Evolutionary conservation across 2,888 invertebrate genomes (phyloP).

Genomic region (Zaprionus bogoriensis): DNA sequence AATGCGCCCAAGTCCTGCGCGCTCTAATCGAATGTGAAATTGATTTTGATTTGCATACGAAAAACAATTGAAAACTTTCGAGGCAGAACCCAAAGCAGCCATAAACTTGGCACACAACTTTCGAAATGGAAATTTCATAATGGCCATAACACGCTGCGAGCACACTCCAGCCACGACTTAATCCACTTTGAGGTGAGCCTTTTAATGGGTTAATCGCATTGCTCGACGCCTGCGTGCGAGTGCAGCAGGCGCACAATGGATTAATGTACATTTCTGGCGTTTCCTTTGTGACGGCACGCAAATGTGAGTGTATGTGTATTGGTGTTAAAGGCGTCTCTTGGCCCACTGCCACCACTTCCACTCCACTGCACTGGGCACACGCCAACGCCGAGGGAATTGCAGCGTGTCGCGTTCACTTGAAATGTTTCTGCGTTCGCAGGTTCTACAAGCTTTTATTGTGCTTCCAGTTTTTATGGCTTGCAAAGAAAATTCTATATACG

Average conservation of each 20-base stretch:
- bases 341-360: too few relatives aligned
- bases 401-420: conserved; percentile 22
- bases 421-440: conserved; percentile 48
- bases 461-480: too few relatives aligned
- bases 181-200: conserved; percentile 37
- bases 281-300: background rate
- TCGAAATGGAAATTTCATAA: background rate
- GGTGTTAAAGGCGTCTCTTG: too few relatives aligned
- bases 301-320: background rate
- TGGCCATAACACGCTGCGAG: too few relatives aligned
- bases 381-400: conserved; percentile 33
- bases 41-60: background rate
- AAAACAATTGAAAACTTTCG: background rate
- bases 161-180: conserved; percentile 18
- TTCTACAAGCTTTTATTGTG: conserved; percentile 19
- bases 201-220: conserved; percentile 55
- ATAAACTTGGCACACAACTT: background rate
- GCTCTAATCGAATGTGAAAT: background rate
- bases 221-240: conserved; percentile 43
- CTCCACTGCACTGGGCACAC: conserved; percentile 11
- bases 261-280: conserved; percentile 30
- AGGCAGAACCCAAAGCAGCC: background rate
- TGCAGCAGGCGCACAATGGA: conserved; percentile 45
- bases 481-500: too few relatives aligned
- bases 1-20: too few relatives aligned